Evolutionary conservation across 2,797 vertebrate genomes (phyloP).

Genomic region (Nyctalus aviator): DNA sequence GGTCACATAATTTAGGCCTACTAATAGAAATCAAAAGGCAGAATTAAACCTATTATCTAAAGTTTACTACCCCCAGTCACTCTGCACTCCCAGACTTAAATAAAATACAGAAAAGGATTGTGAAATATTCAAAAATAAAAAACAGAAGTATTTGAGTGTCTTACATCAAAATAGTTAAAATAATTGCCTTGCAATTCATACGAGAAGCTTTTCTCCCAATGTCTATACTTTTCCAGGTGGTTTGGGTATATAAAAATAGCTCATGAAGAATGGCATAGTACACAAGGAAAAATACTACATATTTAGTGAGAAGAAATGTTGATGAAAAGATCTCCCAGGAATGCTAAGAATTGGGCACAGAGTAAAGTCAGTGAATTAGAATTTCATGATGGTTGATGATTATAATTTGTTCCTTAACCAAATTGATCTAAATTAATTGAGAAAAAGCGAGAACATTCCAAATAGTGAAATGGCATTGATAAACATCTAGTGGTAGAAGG

Average conservation of each 20-base stretch:
- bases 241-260: neutral
- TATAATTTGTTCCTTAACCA: slow-evolving; percentile 37
- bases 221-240: neutral
- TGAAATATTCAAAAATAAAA: slow-evolving; percentile 27
- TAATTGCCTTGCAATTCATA: neutral
- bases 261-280: neutral
- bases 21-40: slow-evolving; percentile 59
- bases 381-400: slow-evolving; percentile 36
- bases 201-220: neutral
- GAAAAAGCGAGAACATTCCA: neutral
- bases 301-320: slow-evolving; percentile 14
- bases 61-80: neutral
- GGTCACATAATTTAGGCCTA: slow-evolving; percentile 57
- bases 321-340: neutral
- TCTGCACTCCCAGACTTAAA: neutral
- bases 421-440: neutral
- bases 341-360: slow-evolving; percentile 25
- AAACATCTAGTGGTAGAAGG: neutral
- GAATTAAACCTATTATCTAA: slow-evolving; percentile 40
- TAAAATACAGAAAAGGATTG: neutral
- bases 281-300: neutral
- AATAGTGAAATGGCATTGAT: neutral
- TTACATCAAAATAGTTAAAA: slow-evolving; percentile 36
- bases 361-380: neutral
- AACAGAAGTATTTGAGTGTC: slow-evolving; percentile 7